Percentiles rank a stretch among this genome's conserved stretches.
These are phyloP conservation scores for Trichonephila clavipes DNA, from an alignment of 1,140 invertebrate species.

Conservation along the genomic window DNA sequence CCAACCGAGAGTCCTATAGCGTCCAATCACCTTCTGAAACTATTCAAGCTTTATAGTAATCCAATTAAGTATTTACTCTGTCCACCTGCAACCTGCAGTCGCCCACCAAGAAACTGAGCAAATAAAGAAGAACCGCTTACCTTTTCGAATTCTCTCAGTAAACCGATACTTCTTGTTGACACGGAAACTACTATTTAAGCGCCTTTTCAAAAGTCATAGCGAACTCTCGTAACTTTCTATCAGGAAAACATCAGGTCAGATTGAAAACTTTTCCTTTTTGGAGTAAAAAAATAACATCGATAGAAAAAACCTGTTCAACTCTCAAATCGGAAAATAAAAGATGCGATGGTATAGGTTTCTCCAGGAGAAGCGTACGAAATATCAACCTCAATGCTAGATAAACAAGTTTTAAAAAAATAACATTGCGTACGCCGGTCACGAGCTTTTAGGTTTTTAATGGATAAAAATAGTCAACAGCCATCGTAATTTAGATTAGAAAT, in stretches of 20 bases:
- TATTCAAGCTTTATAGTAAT: not conserved
- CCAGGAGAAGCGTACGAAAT: not conserved
- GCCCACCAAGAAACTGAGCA: conserved; percentile 16
- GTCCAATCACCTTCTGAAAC: not conserved
- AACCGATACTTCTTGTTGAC: not conserved
- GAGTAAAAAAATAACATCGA: not conserved
- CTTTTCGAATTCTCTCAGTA: not conserved
- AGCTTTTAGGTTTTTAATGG: not conserved
- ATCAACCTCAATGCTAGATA: not conserved
- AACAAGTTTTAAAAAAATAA: conserved; percentile 5
- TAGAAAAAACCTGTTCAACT: not conserved
- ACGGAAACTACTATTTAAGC: no score
- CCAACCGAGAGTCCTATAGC: not conserved
- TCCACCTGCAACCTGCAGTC: conserved; percentile 4
- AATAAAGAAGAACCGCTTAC: not conserved
- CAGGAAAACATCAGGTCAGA: not conserved
- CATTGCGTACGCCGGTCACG: not conserved
- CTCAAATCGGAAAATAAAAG: not conserved
- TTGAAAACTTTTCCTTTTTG: not conserved
- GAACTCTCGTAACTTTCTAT: not conserved
- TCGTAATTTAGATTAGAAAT: not conserved
- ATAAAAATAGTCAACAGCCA: not conserved
- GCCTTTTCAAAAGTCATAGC: no score
- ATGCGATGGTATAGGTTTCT: not conserved
- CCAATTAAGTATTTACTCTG: conserved; percentile 48